Conservation (phyloP, 2,113 vertebrate genomes). For the Halichoeres trimaculatus region DNA sequence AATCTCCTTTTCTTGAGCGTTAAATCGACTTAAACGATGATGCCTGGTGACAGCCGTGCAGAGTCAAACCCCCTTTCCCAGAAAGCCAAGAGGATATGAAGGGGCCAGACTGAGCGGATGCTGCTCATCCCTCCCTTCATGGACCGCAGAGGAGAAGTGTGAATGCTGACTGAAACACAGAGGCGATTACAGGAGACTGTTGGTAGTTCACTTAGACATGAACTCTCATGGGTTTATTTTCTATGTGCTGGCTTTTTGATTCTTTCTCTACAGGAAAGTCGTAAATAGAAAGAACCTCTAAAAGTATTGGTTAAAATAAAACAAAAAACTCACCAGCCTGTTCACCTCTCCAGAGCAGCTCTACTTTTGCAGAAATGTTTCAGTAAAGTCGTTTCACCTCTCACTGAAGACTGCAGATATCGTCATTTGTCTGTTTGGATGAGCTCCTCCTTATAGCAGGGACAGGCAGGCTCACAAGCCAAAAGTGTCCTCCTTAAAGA, state of each 20-base stretch:
- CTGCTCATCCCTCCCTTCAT: slow-evolving; percentile 43
- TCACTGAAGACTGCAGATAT: slow-evolving; percentile 45
- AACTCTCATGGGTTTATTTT: background rate
- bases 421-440: slow-evolving; percentile 41
- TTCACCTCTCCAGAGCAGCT: too few species aligned
- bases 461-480: background rate
- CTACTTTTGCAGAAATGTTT: too few species aligned
- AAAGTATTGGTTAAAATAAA: background rate
- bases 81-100: slow-evolving; percentile 69
- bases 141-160: slow-evolving; percentile 41
- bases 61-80: slow-evolving; percentile 58
- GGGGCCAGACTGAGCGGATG: slow-evolving; percentile 58
- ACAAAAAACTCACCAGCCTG: too few species aligned
- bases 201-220: slow-evolving; percentile 6
- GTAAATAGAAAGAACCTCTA: too few species aligned
- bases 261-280: background rate
- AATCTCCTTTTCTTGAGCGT: slow-evolving; percentile 68
- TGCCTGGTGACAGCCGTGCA: slow-evolving; percentile 71
- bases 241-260: background rate
- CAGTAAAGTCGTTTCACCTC: slow-evolving; percentile 18
- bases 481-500: slow-evolving; percentile 19
- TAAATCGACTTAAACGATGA: slow-evolving; percentile 78
- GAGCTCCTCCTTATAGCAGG: slow-evolving; percentile 3
- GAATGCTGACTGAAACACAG: slow-evolving; percentile 49
- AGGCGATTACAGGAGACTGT: slow-evolving; percentile 16